A percentile compares a stretch with the other conserved stretches of the same genome.
phyloP scores from a whole-genome alignment of 2,888 invertebrate genomes.

The Eupithecia vulgata region DNA sequence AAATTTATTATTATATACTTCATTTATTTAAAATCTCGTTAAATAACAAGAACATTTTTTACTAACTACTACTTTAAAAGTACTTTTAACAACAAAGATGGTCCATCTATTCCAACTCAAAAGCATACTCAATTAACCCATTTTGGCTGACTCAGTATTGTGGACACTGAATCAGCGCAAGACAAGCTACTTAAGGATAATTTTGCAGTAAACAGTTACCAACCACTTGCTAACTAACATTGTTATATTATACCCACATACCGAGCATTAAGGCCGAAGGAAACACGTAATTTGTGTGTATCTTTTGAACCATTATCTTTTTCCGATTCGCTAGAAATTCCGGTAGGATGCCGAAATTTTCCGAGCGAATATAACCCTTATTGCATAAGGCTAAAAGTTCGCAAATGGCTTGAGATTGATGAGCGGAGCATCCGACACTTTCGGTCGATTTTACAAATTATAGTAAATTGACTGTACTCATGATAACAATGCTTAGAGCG shows the following conservation, averaged over 20 bases:
- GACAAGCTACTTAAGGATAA: not conserved
- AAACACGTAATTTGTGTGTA: conserved; percentile 72
- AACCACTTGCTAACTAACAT: not conserved
- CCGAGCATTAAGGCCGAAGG: conserved; percentile 75
- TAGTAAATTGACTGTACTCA: conserved; percentile 50
- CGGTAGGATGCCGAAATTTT: conserved; percentile 55
- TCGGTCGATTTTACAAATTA: conserved; percentile 61
- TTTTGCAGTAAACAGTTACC: not conserved
- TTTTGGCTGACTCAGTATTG: not conserved
- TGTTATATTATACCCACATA: conserved; percentile 43
- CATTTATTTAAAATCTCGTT: too few relatives aligned
- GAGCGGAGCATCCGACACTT: conserved; percentile 56
- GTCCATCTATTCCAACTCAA: not conserved
- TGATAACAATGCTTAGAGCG: conserved; percentile 38
- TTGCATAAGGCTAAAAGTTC: conserved; percentile 17
- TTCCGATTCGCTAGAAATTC: conserved; percentile 79
- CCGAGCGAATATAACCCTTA: conserved; percentile 46
- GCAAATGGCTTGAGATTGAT: conserved; percentile 26
- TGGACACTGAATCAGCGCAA: not conserved
- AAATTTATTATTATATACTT: too few relatives aligned
- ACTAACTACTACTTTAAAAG: too few relatives aligned
- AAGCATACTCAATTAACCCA: not conserved
- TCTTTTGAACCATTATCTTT: conserved; percentile 75
- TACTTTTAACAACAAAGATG: not conserved
- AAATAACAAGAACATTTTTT: too few relatives aligned